A percentile compares a stretch with the other conserved stretches of the same genome.
Conservation (phyloP, 2,888 invertebrate species). For the Meliscaeva auricollis region DNA sequence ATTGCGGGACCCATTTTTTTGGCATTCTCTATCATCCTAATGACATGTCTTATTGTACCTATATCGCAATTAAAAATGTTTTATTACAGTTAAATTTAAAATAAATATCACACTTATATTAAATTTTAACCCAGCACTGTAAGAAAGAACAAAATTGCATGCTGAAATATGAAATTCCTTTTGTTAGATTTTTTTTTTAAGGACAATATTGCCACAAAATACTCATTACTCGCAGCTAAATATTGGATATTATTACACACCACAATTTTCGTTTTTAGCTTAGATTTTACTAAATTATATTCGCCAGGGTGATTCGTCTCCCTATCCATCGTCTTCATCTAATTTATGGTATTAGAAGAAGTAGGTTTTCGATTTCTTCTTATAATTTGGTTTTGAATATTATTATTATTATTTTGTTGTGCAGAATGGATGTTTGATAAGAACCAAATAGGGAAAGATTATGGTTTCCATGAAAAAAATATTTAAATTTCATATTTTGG, state of each 20-base stretch:
- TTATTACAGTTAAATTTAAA: no score
- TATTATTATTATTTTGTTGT: conserved; percentile 23
- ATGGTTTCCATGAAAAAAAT: no score
- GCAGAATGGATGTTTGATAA: not conserved
- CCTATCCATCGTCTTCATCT: conserved; percentile 10
- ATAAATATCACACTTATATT: no score
- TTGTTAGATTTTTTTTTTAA: not conserved
- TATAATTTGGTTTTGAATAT: conserved; percentile 20
- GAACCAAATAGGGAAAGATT: conserved; percentile 6
- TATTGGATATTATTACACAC: conserved; percentile 1
- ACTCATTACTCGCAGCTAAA: no score
- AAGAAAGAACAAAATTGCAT: conserved; percentile 41
- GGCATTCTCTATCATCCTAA: no score
- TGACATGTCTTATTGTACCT: no score
- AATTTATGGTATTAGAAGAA: conserved; percentile 56
- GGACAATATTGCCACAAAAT: conserved; percentile 8
- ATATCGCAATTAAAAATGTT: no score
- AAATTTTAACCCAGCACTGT: no score
- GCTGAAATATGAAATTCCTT: conserved; percentile 26
- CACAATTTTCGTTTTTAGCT: conserved; percentile 3
- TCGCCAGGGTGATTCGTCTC: conserved; percentile 37
- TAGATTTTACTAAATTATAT: conserved; percentile 52
- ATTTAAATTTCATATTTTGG: no score
- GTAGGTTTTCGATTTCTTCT: conserved; percentile 34
- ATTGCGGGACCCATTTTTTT: no score